Percentiles rank a stretch among this genome's conserved stretches.
Evolutionary conservation across 2,113 vertebrate species (phyloP).

Genomic region (Xenus cinereus): DNA sequence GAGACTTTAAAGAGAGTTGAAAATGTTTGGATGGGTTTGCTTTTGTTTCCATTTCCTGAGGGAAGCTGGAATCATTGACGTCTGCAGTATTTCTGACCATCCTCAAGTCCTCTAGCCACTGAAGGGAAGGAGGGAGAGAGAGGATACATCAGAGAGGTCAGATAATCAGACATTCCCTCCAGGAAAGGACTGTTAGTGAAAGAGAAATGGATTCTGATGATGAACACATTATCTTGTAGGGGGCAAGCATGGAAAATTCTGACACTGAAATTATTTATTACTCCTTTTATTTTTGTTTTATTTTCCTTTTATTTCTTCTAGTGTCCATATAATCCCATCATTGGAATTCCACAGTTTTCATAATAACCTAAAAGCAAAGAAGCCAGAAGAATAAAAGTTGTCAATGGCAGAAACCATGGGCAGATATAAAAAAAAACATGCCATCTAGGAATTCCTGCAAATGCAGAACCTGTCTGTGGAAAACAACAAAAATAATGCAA

Average conservation of each 20-base stretch:
- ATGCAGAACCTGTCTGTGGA: neutral
- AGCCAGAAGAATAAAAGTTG: neutral
- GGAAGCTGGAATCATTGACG: neutral
- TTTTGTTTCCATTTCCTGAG: constrained; percentile 35
- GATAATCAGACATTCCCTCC: neutral
- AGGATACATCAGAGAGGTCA: neutral
- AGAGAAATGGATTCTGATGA: neutral
- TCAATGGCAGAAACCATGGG: neutral
- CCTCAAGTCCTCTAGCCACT: neutral
- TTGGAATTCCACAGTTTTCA: neutral
- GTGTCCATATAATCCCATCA: neutral
- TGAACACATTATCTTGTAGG: rapidly evolving
- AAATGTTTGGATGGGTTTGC: neutral
- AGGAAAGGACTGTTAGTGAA: neutral
- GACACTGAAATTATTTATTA: neutral
- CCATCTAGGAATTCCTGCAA: neutral
- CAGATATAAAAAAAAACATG: neutral
- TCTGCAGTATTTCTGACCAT: neutral
- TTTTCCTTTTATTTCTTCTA: neutral
- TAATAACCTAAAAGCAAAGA: neutral
- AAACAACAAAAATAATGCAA: neutral
- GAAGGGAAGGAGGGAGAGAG: neutral
- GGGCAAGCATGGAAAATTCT: neutral
- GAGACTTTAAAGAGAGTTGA: neutral
- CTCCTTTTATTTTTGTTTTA: neutral